Evolutionary conservation across 1,140 invertebrate species (phyloP).

Genomic region (Oppia nitens): DNA sequence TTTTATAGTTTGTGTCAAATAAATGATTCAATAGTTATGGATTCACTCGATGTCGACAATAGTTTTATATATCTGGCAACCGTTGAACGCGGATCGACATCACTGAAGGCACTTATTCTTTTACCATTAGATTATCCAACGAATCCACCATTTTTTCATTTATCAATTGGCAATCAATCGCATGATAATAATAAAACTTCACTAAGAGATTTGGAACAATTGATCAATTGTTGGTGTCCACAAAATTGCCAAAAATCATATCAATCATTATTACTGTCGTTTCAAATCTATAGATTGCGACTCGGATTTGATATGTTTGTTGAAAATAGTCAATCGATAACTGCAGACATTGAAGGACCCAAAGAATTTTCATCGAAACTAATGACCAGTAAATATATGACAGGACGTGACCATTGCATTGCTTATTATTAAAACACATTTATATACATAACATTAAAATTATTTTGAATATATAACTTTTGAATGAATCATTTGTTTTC

Average conservation of each 20-base stretch:
- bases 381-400: background rate
- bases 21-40: background rate
- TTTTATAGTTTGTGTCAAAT: background rate
- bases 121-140: background rate
- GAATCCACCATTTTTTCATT: background rate
- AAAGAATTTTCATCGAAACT: background rate
- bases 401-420: background rate
- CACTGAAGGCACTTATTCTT: background rate
- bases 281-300: background rate
- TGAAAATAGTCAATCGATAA: background rate
- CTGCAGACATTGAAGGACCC: background rate
- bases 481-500: too few relatives aligned
- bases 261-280: background rate
- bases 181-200: background rate
- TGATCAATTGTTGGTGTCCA: background rate
- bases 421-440: background rate
- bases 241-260: background rate
- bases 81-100: background rate
- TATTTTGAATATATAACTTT: too few relatives aligned
- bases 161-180: background rate
- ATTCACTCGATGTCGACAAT: background rate
- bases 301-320: background rate
- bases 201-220: background rate
- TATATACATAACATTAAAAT: too few relatives aligned
- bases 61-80: background rate